Conservation (phyloP, 2,797 vertebrate species). For the Chromobotia macracanthus region DNA sequence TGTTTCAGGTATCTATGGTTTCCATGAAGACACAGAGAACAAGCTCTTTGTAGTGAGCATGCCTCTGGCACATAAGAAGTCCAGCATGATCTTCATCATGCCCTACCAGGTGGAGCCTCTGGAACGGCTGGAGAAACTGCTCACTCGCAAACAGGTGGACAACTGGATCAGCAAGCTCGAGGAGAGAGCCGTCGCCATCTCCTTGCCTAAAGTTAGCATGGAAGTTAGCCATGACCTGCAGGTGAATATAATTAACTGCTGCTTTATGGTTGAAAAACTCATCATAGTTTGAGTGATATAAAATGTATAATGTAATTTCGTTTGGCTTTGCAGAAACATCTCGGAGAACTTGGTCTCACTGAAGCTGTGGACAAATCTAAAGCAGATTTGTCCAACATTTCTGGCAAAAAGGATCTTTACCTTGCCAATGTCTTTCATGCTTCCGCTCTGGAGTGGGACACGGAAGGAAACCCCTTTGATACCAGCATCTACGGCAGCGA, state of each 20-base stretch:
- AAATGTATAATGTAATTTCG: background rate
- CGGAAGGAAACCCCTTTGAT: conserved; percentile 87
- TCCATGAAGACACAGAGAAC: conserved; percentile 85
- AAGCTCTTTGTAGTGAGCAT: conserved; percentile 85
- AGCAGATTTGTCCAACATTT: conserved; percentile 95
- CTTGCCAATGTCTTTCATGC: conserved; percentile 91
- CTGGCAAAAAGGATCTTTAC: conserved; percentile 97
- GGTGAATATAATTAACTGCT: conserved; percentile 63
- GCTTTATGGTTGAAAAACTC: background rate
- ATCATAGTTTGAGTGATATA: background rate
- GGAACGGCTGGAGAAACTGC: conserved; percentile 88
- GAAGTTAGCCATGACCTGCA: conserved; percentile 83
- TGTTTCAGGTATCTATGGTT: conserved; percentile 87
- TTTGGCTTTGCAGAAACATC: conserved; percentile 83
- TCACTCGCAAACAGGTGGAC: conserved; percentile 89
- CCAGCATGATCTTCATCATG: conserved; percentile 93
- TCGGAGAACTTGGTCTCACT: conserved; percentile 89
- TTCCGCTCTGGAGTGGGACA: conserved; percentile 86
- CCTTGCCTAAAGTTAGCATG: conserved; percentile 85
- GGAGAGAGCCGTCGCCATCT: conserved; percentile 88
- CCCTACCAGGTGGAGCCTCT: conserved; percentile 90
- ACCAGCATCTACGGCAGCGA: conserved; percentile 84
- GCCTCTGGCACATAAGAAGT: conserved; percentile 92
- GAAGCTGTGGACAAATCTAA: conserved; percentile 95
- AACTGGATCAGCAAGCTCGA: conserved; percentile 88